phyloP scores from a whole-genome alignment of 2,113 vertebrate species.

The Nanorana parkeri region DNA sequence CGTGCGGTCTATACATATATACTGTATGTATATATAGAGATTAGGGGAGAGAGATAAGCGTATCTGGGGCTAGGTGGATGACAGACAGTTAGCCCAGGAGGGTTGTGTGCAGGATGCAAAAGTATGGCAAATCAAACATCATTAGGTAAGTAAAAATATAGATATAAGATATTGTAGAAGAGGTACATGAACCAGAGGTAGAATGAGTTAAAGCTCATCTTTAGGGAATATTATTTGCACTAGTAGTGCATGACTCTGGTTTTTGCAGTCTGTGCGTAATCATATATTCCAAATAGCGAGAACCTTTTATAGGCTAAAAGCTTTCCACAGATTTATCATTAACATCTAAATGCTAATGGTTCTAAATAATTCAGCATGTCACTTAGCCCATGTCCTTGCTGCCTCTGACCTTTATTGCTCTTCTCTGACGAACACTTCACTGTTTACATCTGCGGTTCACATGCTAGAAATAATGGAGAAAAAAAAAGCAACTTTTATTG shows the following conservation, averaged over 20 bases:
- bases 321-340: constrained; percentile 73
- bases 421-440: constrained; percentile 4
- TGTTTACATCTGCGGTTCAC: constrained; percentile 30
- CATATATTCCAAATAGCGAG: constrained; percentile 55
- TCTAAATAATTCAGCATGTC: constrained; percentile 79
- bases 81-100: too few relatives aligned
- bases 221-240: constrained; percentile 17
- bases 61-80: too few relatives aligned
- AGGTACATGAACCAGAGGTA: not conserved
- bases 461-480: not conserved
- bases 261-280: constrained; percentile 50
- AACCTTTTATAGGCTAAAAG: constrained; percentile 68
- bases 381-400: constrained; percentile 70
- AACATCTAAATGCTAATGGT: constrained; percentile 70
- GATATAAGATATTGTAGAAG: too few relatives aligned
- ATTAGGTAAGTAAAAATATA: not conserved
- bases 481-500: not conserved
- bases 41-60: too few relatives aligned
- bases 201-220: constrained; percentile 30
- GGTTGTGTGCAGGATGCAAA: too few relatives aligned
- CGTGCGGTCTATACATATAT: too few relatives aligned
- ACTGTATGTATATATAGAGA: too few relatives aligned
- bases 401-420: constrained; percentile 59
- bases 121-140: not conserved
- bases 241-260: constrained; percentile 25